Evolutionary conservation across 2,113 vertebrate genomes (phyloP).

Genomic region (Oncorhynchus clarkii): DNA sequence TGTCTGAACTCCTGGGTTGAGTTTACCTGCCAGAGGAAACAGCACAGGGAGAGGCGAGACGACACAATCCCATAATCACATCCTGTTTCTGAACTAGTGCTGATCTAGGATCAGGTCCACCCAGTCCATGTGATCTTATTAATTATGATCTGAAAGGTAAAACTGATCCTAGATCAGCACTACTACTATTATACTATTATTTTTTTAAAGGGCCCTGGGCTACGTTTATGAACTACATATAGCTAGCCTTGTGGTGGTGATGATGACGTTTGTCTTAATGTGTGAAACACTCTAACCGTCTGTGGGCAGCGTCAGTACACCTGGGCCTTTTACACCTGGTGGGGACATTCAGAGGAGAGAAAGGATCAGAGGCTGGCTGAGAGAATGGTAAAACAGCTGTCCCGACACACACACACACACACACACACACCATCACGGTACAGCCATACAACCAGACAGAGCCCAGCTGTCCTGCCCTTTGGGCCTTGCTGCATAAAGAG

Average conservation of each 20-base stretch:
- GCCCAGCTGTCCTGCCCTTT: slow-evolving; percentile 4
- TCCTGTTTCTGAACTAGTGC: neutral
- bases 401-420: neutral
- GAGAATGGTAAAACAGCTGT: slow-evolving; percentile 69
- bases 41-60: slow-evolving; percentile 42
- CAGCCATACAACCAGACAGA: neutral
- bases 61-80: slow-evolving; percentile 54
- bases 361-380: slow-evolving; percentile 73
- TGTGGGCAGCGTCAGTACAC: slow-evolving; percentile 60
- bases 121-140: too few species aligned
- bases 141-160: too few species aligned
- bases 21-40: slow-evolving; percentile 53
- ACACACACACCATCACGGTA: neutral
- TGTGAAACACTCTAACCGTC: neutral
- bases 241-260: neutral
- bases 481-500: slow-evolving; percentile 82
- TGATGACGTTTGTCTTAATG: neutral
- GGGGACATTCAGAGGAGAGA: slow-evolving; percentile 56
- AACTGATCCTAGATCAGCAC: too few species aligned
- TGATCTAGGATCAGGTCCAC: too few species aligned
- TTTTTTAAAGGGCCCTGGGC: too few species aligned
- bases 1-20: slow-evolving; percentile 70
- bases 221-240: too few species aligned
- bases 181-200: too few species aligned
- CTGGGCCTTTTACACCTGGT: slow-evolving; percentile 80